Evolutionary conservation across 2,888 invertebrate genomes (phyloP), one percentile per base, ranked within the genome.

Genomic region (Hermaeophaga mercurialis): DNA sequence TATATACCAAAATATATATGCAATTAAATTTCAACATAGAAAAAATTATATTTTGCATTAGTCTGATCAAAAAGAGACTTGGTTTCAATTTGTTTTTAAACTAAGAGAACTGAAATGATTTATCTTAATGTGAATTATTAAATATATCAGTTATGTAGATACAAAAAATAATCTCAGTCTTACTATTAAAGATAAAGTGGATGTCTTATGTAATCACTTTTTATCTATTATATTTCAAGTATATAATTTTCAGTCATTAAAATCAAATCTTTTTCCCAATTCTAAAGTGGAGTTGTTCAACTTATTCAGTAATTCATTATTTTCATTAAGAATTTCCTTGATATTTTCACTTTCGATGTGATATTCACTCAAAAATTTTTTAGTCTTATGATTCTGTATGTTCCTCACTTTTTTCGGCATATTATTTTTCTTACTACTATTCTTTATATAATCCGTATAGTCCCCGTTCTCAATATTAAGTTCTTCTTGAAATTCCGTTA

Each of bases 311-410:
- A 81, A 68, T 48, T 75, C 73, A 1, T 73, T 73, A 70, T 80
- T 81, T 64, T 79, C 79, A 56, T 73, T 70, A 3, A 80, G 60
- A 39, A 78, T 70, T 36, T 71, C 66, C 56, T 75, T 73, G 41
- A 80, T 78, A 66, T 78, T 78, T 49, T 76, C 75, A 63, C 77
- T 67, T 22, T 71, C 67, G 33, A 62, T 64, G 45, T 66, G 66
- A 46, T 69, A 74, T 46, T 70, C 67, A 11, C 63, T 67, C 39
- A 75, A 63, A 59, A 66, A 66, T 17, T 59, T 67, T 56, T 68
- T 69, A 19, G 75, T 62, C 59, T 72, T 73, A 39, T 74, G 69
- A 45, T 68, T 71, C 54, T 74, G 70, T 11, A 62, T 54, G 57
- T 68, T 73, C 47, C 69, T 69, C 15, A 22, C 22, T 47, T 70